phyloP scores from a whole-genome alignment of 30 jellyfish, hydroid and myxozoan species.

The Cassiopea xamachana region DNA sequence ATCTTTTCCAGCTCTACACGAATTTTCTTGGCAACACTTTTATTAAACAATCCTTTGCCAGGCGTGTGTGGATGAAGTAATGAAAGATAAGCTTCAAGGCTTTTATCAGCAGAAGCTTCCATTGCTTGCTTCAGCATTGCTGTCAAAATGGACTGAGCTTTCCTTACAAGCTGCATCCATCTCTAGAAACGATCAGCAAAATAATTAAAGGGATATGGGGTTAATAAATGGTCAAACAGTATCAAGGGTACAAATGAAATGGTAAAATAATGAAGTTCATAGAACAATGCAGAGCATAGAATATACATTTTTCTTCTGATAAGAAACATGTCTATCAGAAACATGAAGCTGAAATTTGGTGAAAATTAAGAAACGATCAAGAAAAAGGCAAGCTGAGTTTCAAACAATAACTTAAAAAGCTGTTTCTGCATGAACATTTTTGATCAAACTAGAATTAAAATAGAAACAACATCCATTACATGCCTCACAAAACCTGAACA shows the following conservation, averaged over 20 bases:
- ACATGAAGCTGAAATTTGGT: too few species aligned
- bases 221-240: background rate
- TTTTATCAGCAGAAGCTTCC: background rate
- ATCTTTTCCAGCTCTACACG: background rate
- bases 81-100: background rate
- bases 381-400: too few species aligned
- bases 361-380: too few species aligned
- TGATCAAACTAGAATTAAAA: too few species aligned
- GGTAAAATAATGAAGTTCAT: too few species aligned
- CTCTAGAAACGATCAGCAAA: conserved; percentile 10
- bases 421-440: too few species aligned
- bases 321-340: too few species aligned
- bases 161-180: conserved; percentile 28
- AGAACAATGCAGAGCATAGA: too few species aligned
- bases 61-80: conserved; percentile 5
- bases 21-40: background rate
- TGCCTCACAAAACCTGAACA: too few species aligned
- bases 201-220: background rate
- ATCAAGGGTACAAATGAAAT: background rate
- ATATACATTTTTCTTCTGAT: too few species aligned
- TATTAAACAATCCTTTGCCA: background rate
- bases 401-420: too few species aligned
- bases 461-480: too few species aligned
- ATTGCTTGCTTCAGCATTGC: conserved; percentile 34
- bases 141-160: conserved; percentile 29